Conservation (phyloP, 1,140 invertebrate genomes). For the Meteorus sp. region DNA sequence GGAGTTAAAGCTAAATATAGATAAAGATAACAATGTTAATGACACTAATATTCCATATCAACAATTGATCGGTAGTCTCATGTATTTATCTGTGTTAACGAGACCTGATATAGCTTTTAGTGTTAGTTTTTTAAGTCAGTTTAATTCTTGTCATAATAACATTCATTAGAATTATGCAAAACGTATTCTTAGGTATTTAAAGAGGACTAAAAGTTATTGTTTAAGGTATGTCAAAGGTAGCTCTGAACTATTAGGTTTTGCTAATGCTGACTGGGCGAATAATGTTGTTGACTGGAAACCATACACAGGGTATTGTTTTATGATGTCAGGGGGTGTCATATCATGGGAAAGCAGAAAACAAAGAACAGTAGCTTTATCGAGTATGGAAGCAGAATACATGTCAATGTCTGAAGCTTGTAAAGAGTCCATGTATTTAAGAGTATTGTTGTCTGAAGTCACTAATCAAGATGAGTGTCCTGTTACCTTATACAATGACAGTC, state of each 20-base stretch:
- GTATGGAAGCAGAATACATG: conserved; percentile 44
- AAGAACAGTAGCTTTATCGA: conserved; percentile 10
- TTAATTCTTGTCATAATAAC: conserved; percentile 25
- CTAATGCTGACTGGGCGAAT: conserved; percentile 42
- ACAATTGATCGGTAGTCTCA: conserved; percentile 40
- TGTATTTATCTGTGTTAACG: conserved; percentile 42
- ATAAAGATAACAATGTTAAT: no score
- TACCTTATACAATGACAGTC: conserved; percentile 23
- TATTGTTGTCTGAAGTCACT: conserved; percentile 18
- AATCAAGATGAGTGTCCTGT: background rate
- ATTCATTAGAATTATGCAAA: conserved; percentile 34
- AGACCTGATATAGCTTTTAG: conserved; percentile 45
- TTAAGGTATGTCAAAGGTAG: conserved; percentile 26
- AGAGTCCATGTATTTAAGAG: conserved; percentile 46
- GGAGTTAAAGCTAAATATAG: no score
- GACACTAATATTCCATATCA: conserved; percentile 32
- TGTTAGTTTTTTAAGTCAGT: conserved; percentile 36
- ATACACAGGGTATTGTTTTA: conserved; percentile 37
- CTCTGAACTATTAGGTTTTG: conserved; percentile 26
- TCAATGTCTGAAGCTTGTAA: conserved; percentile 48
- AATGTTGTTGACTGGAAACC: conserved; percentile 34
- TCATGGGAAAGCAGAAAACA: conserved; percentile 38
- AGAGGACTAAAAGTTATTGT: conserved; percentile 23
- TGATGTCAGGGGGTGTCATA: conserved; percentile 33
- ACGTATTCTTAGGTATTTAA: conserved; percentile 32